These are phyloP conservation scores for Crematogaster levior DNA, from an alignment of 2,888 invertebrate genomes.

Conservation along the genomic window DNA sequence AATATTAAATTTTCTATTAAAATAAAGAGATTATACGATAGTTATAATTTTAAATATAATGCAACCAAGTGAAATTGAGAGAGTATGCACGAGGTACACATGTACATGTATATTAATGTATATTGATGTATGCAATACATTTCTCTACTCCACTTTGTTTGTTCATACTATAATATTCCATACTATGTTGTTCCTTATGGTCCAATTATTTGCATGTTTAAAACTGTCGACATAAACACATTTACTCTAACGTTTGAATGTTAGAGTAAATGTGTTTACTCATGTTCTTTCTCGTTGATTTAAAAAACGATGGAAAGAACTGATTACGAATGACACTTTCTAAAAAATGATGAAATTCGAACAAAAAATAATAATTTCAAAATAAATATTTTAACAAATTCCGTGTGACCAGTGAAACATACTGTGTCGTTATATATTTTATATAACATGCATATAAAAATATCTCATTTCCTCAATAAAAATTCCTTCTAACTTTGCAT, in stretches of 20 bases:
- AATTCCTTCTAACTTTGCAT: conserved; percentile 11
- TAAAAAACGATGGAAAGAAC: background rate
- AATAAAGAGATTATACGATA: background rate
- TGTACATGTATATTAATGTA: background rate
- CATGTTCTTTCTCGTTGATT: background rate
- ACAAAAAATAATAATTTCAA: background rate
- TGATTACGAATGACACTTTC: background rate
- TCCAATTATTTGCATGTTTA: conserved; percentile 1
- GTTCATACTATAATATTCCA: conserved; percentile 1
- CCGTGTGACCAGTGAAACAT: background rate
- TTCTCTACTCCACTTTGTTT: background rate
- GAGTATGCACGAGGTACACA: background rate
- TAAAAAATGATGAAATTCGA: background rate
- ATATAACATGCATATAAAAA: background rate
- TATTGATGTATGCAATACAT: background rate
- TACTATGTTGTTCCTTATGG: background rate
- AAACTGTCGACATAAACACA: conserved; percentile 27
- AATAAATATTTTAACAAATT: background rate
- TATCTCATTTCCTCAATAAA: conserved; percentile 23
- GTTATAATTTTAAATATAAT: background rate
- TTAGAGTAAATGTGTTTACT: background rate
- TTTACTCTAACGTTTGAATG: background rate
- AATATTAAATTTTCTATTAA: background rate
- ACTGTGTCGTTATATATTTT: background rate
- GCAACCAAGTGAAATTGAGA: background rate